Evolutionary conservation across 2,797 vertebrate species (phyloP).

Genomic region (Pipistrellus pipistrellus): DNA sequence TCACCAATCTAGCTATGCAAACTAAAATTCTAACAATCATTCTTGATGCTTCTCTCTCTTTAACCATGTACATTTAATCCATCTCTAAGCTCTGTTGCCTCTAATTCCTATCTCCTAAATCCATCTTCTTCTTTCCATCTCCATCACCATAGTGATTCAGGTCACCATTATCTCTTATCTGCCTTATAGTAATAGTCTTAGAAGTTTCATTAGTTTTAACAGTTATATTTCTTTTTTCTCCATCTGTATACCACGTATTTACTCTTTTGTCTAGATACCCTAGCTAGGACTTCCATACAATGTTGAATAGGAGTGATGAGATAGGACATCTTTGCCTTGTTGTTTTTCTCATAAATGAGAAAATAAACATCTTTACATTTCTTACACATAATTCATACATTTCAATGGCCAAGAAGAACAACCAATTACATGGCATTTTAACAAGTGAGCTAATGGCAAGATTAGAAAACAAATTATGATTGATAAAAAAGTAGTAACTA

Average conservation of each 20-base stretch:
- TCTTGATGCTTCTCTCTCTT: neutral
- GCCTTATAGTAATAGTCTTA: neutral
- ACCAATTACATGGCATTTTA: neutral
- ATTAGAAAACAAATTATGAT: constrained; percentile 16
- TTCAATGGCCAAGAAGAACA: constrained; percentile 57
- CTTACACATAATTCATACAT: constrained; percentile 20
- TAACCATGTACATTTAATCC: neutral
- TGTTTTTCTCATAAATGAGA: neutral
- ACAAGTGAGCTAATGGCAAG: neutral
- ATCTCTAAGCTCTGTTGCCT: neutral
- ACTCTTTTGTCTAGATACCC: constrained; percentile 18
- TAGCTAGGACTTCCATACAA: neutral
- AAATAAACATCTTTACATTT: constrained; percentile 56
- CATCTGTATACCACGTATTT: neutral
- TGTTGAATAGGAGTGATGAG: neutral
- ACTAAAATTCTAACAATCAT: neutral
- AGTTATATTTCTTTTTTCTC: neutral
- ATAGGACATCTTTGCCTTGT: neutral
- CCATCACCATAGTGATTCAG: neutral
- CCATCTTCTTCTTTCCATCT: neutral
- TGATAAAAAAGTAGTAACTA: neutral
- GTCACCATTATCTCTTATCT: neutral
- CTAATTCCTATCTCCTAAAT: neutral
- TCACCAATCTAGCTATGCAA: neutral
- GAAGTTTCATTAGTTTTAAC: neutral